Evolutionary conservation across 2,888 invertebrate species (phyloP).

Genomic region (Reticulitermes lucifugus): DNA sequence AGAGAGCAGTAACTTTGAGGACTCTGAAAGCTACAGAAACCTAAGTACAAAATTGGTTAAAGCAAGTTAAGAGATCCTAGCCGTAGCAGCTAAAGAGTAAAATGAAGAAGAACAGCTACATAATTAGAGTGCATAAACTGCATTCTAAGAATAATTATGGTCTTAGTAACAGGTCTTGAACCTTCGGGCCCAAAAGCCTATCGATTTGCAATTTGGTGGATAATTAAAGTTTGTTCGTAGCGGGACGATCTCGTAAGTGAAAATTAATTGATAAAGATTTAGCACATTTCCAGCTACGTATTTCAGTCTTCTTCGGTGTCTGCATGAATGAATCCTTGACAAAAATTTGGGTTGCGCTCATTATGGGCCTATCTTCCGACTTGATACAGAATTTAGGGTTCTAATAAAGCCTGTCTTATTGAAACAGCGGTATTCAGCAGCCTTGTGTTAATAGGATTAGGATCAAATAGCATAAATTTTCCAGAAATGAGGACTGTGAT

Average conservation of each 20-base stretch:
- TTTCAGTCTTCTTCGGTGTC: neutral
- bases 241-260: neutral
- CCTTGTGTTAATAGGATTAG: neutral
- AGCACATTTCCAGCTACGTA: neutral
- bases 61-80: no score
- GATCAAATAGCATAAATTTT: neutral
- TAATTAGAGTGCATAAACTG: neutral
- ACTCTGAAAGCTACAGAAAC: no score
- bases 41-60: no score
- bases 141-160: neutral
- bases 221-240: neutral
- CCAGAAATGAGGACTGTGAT: neutral
- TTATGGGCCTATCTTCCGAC: neutral
- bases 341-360: neutral
- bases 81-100: no score
- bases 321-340: neutral
- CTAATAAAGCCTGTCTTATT: neutral
- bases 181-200: neutral
- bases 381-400: neutral
- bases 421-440: neutral
- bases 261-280: constrained; percentile 2
- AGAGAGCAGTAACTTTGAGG: no score
- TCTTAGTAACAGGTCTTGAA: no score
- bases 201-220: neutral
- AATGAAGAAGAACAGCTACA: no score